Evolutionary conservation across 2,113 vertebrate genomes (phyloP), one percentile per base, ranked within the genome.

Genomic region (Platichthys stellatus): DNA sequence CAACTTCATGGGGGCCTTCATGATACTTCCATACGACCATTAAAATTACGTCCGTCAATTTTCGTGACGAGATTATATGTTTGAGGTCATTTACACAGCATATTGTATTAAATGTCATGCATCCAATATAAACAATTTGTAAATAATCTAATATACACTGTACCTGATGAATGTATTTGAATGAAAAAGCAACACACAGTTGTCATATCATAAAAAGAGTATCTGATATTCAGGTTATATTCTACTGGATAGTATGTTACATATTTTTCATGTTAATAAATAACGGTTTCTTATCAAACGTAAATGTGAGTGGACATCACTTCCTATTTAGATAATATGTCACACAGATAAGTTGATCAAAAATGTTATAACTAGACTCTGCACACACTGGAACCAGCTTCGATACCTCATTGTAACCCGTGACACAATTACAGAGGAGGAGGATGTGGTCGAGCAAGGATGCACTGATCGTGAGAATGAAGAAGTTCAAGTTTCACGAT

Each of bases 1-100:
- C 6, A 93, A 92, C 75, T 89, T 91, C 59, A 88, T 95, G 71
- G 94, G 94, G 0, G 92, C 92, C 18, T 93, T 94, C 47, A 92
- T 93, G 92, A 63, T 94, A 45, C 86, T 2, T 64, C 53, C 78
- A 4, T 72, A 85, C 70, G 23, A 28, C 10, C 20, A 23, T 5
- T 10, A 17, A 8, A n/a, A 20, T 20, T 8, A 54, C 20, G 7
- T 2, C 18, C 5, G 17, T 20, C 51, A 7, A 8, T 20, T n/a
- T 12, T 18, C 24, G 4, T 31, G 54, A 54, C 20, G 26, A 49
- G 51, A 60, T 45, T 69, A 13, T 75, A n/a, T 51, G 15, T 18
- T 14, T 72, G 28, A 69, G 18, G 54, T 64, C n/a, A 49, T 67
- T 68, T 64, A 38, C 49, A 21, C 45, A 17, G 38, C 26, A 56